Base-by-base conservation (phyloP, 2,888 invertebrate species). In the Zootermopsis nevadensis region DNA sequence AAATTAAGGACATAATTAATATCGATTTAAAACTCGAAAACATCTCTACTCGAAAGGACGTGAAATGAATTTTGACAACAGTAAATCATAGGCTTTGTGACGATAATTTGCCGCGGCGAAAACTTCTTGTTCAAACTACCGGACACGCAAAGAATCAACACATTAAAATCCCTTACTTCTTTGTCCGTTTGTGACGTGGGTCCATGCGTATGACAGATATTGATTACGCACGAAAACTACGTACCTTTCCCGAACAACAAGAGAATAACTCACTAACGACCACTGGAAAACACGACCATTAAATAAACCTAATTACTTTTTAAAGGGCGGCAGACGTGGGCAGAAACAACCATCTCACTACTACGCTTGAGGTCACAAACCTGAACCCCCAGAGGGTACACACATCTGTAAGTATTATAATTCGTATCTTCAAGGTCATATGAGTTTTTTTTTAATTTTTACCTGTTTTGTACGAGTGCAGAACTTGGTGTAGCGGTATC, bases 221-320 rank as follows among this genome's bases (percentile, higher is more conserved):
- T 74, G 74, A 74, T 74, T n/a, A 42, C 74, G n/a, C 74, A 74
- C 12, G 74, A 22, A 74, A 38, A 74, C 38, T 12, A 60, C 69
- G 12, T n/a, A 6, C 24, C 74, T 4, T 3, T 31, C 74, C 42
- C n/a, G 0, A 12, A 38, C 74, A 74, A 74, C 72, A 33, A 31
- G 38, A 35, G 38, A 74, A 74, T 74, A 74, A 74, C 24, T 27
- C n/a, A 74, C 74, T 74, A 74, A 74, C 38, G 74, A 74, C 74
- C 74, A 35, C 31, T 6, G 33, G 72, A 72, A 72, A 72, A 72
- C 72, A 72, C 19, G 74, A 38, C 38, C 74, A 74, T 42, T 74
- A 74, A 74, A 74, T 74, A 38, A 74, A 74, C 7, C 74, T 74
- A 74, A 74, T 74, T 74, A 38, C 74, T 8, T 38, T 74, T 38